These are phyloP conservation scores for Aphidoletes aphidimyza DNA, from an alignment of 2,888 invertebrate genomes.

Conservation along the genomic window DNA sequence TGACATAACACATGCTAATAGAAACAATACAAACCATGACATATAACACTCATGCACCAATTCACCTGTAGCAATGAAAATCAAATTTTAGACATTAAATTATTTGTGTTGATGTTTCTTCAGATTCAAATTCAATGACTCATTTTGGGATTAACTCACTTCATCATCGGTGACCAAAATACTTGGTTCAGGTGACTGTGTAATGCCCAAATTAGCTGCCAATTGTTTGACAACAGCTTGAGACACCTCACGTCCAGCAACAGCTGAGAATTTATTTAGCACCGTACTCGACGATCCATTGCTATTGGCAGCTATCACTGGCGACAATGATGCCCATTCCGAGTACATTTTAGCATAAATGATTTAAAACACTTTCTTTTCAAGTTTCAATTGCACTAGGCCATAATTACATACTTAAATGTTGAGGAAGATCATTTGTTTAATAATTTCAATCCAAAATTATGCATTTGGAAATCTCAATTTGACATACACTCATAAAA, in stretches of 20 bases:
- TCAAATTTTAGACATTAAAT: too few relatives aligned
- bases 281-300: constrained; percentile 69
- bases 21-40: constrained; percentile 74
- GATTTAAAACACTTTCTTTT: background rate
- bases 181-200: constrained; percentile 86
- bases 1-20: too few relatives aligned
- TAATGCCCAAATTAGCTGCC: constrained; percentile 73
- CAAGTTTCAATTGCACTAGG: background rate
- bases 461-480: background rate
- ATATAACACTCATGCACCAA: constrained; percentile 88
- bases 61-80: constrained; percentile 73
- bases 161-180: constrained; percentile 71
- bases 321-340: constrained; percentile 69
- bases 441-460: background rate
- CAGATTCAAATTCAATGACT: background rate
- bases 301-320: constrained; percentile 66
- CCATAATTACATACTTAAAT: background rate
- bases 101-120: too few relatives aligned
- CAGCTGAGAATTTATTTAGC: constrained; percentile 71
- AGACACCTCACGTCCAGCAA: constrained; percentile 72
- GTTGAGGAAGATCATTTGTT: background rate
- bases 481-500: too few relatives aligned
- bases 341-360: constrained; percentile 66
- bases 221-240: constrained; percentile 72
- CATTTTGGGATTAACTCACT: constrained; percentile 53